A percentile compares a stretch with the other conserved stretches of the same genome.
phyloP scores from a whole-genome alignment of 2,113 vertebrate species.

The Eurystomus gularis region DNA sequence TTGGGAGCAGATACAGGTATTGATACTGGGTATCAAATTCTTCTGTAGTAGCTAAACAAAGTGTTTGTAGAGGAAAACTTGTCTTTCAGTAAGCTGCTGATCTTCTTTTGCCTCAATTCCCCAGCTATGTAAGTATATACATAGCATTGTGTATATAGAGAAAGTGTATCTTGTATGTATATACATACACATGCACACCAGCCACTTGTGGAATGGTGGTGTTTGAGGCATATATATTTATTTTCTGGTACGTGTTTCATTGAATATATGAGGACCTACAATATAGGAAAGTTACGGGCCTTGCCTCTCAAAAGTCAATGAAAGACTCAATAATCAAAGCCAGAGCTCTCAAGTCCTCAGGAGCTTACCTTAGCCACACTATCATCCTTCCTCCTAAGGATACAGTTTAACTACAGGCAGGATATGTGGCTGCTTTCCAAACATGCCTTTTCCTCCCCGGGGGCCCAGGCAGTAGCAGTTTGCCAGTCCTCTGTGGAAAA shows the following conservation, averaged over 20 bases:
- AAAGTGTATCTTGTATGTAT: background rate
- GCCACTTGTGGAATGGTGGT: background rate
- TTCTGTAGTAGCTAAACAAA: background rate
- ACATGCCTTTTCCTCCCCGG: background rate
- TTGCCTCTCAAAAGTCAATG: background rate
- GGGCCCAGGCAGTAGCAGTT: background rate
- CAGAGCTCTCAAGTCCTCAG: background rate
- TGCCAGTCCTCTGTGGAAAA: background rate
- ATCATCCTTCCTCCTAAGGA: background rate
- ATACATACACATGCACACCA: too few species aligned
- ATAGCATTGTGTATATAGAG: background rate
- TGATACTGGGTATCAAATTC: background rate
- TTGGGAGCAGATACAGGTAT: background rate
- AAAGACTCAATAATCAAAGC: background rate
- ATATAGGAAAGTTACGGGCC: background rate
- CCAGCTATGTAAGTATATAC: background rate
- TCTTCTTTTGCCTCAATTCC: background rate
- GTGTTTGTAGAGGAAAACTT: background rate
- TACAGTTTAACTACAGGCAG: background rate
- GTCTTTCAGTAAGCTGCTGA: background rate
- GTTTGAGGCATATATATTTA: background rate
- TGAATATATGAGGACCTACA: background rate
- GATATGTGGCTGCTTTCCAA: background rate
- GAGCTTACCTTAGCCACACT: background rate
- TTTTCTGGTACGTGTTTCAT: background rate